Conservation (phyloP, 35 echinoderm and acorn worm genomes). For the Diadema setosum region DNA sequence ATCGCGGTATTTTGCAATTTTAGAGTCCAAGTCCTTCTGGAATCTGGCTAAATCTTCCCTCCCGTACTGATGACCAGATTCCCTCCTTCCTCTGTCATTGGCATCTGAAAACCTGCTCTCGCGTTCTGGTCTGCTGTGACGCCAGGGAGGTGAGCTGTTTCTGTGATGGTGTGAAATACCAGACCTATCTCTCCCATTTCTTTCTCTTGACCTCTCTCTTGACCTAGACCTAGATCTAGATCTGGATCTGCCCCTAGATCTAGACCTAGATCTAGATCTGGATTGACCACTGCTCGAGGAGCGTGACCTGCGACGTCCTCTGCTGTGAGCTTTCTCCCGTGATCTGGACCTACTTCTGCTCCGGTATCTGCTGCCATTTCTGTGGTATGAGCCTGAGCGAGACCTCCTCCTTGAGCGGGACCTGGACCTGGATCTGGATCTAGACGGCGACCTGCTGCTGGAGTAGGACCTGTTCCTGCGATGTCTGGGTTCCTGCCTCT, state of each 20-base stretch:
- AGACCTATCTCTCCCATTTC: not conserved
- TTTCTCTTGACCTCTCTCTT: not conserved
- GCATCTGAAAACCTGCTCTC: too few relatives aligned
- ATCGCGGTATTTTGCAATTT: constrained; percentile 40
- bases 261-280: not conserved
- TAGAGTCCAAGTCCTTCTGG: not conserved
- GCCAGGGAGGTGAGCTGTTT: not conserved
- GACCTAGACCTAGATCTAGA: not conserved
- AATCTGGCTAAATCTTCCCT: not conserved
- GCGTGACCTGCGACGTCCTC: not conserved
- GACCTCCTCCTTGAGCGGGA: not conserved
- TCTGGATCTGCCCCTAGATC: not conserved
- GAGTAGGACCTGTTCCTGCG: not conserved
- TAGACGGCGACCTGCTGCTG: constrained; percentile 9
- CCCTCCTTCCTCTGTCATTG: not conserved
- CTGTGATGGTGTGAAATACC: not conserved
- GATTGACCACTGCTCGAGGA: not conserved
- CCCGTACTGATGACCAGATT: not conserved
- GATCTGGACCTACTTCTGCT: constrained; percentile 14
- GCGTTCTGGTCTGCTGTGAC: not conserved
- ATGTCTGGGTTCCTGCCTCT: not conserved
- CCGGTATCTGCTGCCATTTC: not conserved
- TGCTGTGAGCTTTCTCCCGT: not conserved
- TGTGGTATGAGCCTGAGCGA: not conserved
- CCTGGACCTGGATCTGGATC: not conserved